Evolutionary conservation across 2,888 invertebrate species (phyloP), one percentile per base, ranked within the genome.

Genomic region (Tetragonisca angustula): DNA sequence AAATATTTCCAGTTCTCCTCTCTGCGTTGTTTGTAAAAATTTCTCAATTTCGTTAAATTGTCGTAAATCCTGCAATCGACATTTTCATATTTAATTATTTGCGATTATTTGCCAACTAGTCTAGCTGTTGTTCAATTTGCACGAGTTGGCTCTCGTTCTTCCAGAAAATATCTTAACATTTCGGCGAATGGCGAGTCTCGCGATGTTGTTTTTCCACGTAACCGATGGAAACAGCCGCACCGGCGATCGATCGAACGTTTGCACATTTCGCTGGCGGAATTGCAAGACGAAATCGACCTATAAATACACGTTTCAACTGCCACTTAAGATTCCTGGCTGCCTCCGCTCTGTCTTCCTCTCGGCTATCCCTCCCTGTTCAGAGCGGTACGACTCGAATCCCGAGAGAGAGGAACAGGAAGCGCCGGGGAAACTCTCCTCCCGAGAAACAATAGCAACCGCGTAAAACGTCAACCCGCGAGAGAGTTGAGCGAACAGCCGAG

Each of bases 271-370:
- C 89, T 32, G 76, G 69, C 72, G 65, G 82, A 87, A 88, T 83
- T 79, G 79, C 80, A 52, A 74, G 80, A 83, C 72, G 71, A 85
- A 81, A 83, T 79, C 80, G 78, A 82, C 72, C 89, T 84, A 84
- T 90, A 90, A 89, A 90, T 89, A 80, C 69, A 89, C 68, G 83
- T 87, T 87, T 84, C 84, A 83, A 71, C 79, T 62, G 72, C 82
- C 85, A 90, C 90, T 90, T 89, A 86, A 85, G 67, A 88, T 90
- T 87, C 86, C 87, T 87, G 54, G 65, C 65, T 64, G 21, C 61
- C 36, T 59, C 62, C 56, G 62, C 65, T 59, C 24, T 62, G n/a
- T 79, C 61, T 54, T 67, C 24, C 32, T 19, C 36, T 24, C 11
- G 5, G 17, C 67, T 24, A 43, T 76, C 15, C n/a, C 61, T 64